Evolutionary conservation across 2,888 invertebrate genomes (phyloP).

Genomic region (Lithophane leautieri): DNA sequence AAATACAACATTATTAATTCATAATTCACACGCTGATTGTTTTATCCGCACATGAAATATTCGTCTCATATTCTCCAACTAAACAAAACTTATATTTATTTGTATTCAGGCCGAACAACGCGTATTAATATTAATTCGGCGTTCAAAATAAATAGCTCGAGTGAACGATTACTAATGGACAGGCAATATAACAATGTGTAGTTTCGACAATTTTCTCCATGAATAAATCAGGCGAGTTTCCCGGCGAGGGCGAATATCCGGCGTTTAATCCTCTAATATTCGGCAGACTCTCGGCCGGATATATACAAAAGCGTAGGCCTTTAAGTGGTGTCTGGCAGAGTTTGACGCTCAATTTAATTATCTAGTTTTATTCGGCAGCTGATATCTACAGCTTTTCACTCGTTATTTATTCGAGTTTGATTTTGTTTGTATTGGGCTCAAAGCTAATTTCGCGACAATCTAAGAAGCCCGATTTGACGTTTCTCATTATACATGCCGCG

Average conservation of each 20-base stretch:
- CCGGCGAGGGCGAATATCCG: constrained; percentile 41
- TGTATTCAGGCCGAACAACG: constrained; percentile 33
- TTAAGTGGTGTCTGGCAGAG: constrained; percentile 39
- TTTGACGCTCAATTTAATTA: constrained; percentile 44
- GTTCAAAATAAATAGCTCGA: constrained; percentile 52
- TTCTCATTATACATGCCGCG: too few species aligned
- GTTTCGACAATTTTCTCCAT: constrained; percentile 66
- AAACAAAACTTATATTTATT: constrained; percentile 46
- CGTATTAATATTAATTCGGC: constrained; percentile 44
- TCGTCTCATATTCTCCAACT: constrained; percentile 18
- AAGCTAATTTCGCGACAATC: too few species aligned
- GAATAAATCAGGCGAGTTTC: constrained; percentile 60
- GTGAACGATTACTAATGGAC: constrained; percentile 57
- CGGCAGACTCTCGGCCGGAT: constrained; percentile 32
- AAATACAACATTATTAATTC: constrained; percentile 39
- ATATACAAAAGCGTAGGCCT: constrained; percentile 34
- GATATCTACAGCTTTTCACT: constrained; percentile 20
- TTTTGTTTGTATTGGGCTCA: constrained; percentile 9
- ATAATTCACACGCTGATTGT: constrained; percentile 20
- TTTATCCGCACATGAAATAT: constrained; percentile 16
- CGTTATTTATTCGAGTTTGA: constrained; percentile 12
- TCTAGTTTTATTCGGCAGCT: constrained; percentile 39
- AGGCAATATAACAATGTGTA: constrained; percentile 57
- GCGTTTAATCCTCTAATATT: constrained; percentile 64
- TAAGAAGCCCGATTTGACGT: too few species aligned